Base-by-base conservation (phyloP, 2,797 vertebrate species). In the Brachyalestes nurse region DNA sequence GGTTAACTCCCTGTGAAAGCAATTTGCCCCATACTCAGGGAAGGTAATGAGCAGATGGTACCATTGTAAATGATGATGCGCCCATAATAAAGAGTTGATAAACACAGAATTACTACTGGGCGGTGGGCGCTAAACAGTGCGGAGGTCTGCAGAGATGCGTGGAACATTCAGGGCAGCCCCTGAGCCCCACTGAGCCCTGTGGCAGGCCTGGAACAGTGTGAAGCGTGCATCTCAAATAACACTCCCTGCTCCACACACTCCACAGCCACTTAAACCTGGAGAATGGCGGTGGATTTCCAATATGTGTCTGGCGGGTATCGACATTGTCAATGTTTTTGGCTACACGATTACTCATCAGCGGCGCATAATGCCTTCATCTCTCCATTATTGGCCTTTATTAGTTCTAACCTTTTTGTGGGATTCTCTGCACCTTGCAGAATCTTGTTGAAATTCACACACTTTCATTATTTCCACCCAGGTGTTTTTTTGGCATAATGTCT, bases 71-170 rank as follows among this genome's bases (percentile, higher is more conserved):
- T 94, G 93, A 94, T 94, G 93, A 95, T 94, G 92, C 91, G 90
- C 91, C 91, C 90, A 89, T 95, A 94, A 95, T 95, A 93, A 94
- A 94, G 94, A 94, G 93, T 95, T 95, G 94, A 95, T 95, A 94
- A 94, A 95, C 94, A 95, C 92, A 93, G 92, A 93, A 93, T 94
- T 94, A 95, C 93, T 93, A 92, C 93, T 91, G 90, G 89, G 89
- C 90, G 87, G 87, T 88, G 87, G 90, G 90, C 86, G 85, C 84
- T 83, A 83, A 86, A 86, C 82, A 83, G 77, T 78, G 67, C 75
- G 10, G 80, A 73, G 82, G 84, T 79, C 79, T 79, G 83, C 55
- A 25, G 81, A 82, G 81, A 85, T 84, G 83, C 82, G 88, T 78
- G 83, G 89, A 88, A 89, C 82, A 80, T 74, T 84, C 57, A 75